Evolutionary conservation across 2,888 invertebrate species (phyloP), one percentile per base, ranked within the genome.

Genomic region (Clistopyga incitator): DNA sequence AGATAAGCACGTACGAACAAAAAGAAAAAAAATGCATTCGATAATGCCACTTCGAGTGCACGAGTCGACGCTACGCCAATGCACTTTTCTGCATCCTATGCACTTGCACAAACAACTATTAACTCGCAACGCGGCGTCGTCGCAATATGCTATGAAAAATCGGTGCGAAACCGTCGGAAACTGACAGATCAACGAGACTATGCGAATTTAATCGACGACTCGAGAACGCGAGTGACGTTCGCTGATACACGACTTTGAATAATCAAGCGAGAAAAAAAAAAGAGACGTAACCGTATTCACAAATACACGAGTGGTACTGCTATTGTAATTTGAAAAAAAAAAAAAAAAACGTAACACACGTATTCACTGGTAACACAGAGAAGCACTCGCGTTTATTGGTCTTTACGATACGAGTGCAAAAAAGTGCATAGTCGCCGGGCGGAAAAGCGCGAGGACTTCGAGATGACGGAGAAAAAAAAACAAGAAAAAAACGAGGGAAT

Each of bases 401-500:
- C 11, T 18, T 1, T 6, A 18, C 10, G 50, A 50, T 2, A 18
- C 52, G 18, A 20, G 18, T 23, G 23, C 1, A 54, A 50, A 54
- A 23, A 54, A 23, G 52, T 18, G 20, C 20, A 52, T 52, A 52
- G 20, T 23, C 23, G 54, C 8, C 6, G 18, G 10, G n/a, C 23
- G 54, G 23, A 23, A 29, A 29, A 20, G 54, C 54, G 54, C 54
- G 54, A 3, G 0, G 38, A 38, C 38, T 2, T 6, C 38, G 38
- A 10, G 10, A 38, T 4, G 29, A 38, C 29, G 29, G n/a, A 61
- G 29, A 38, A 61, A 61, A 13, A 61, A 45, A 23, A 23, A 54
- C 1, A 54, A 2, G 20, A 23, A 23, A 23, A 23, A 70, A 70
- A 64, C n/a, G 61, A 34, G 70, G 70, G 64, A 71, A 78, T 52